A percentile compares a stretch with the other conserved stretches of the same genome.
Conservation (phyloP, 2,113 vertebrate genomes). For the Rhinoderma darwinii region DNA sequence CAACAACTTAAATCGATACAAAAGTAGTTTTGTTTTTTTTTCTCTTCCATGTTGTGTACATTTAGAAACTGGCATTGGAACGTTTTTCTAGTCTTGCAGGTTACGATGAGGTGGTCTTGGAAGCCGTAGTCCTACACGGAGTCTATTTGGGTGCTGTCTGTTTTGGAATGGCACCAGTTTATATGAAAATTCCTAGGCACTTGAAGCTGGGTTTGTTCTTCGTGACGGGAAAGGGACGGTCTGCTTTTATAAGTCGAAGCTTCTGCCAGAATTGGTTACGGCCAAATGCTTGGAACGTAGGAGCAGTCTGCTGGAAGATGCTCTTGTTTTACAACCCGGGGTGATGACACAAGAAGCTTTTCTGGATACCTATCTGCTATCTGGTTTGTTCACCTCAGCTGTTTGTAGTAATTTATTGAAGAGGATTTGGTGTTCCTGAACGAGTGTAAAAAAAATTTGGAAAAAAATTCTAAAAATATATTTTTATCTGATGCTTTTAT, state of each 20-base stretch:
- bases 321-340: neutral
- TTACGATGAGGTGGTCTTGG: constrained; percentile 8
- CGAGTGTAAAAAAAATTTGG: neutral
- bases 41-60: neutral
- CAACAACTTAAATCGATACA: neutral
- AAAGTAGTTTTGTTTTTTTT: neutral
- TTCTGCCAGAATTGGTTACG: constrained; percentile 32
- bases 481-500: neutral
- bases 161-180: constrained; percentile 23
- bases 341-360: constrained; percentile 11
- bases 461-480: neutral
- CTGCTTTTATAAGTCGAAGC: constrained; percentile 21
- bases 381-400: neutral
- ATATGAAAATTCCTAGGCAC: neutral
- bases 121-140: neutral
- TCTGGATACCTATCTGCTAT: neutral
- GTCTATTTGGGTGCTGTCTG: neutral
- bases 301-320: constrained; percentile 19
- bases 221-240: constrained; percentile 40
- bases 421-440: no score
- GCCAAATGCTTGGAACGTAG: constrained; percentile 19
- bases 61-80: neutral
- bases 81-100: neutral
- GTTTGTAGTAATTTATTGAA: neutral
- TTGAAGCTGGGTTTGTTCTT: constrained; percentile 25